A percentile compares a stretch with the other conserved stretches of the same genome.
These are phyloP conservation scores for Philhelius pedissequus DNA, from an alignment of 2,888 invertebrate species.

Conservation along the genomic window DNA sequence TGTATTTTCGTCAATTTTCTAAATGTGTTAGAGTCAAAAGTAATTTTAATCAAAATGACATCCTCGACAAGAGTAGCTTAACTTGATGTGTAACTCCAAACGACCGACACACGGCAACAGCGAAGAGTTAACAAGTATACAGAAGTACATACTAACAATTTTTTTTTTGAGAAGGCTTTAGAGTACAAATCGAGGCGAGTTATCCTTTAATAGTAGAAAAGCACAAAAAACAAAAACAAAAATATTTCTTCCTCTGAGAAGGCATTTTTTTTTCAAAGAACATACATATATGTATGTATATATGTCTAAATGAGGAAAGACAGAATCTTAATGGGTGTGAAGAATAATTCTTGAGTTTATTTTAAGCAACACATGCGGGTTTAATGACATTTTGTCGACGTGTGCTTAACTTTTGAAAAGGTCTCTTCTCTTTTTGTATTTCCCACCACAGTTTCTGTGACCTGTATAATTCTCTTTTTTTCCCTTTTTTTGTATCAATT, in stretches of 20 bases:
- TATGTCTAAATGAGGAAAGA: constrained; percentile 2
- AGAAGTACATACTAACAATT: not conserved
- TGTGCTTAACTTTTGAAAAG: constrained; percentile 30
- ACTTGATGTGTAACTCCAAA: constrained; percentile 41
- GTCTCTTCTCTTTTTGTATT: not conserved
- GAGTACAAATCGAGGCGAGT: not conserved
- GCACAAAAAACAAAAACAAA: not conserved
- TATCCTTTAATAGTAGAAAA: not conserved
- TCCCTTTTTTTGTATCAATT: constrained; percentile 16
- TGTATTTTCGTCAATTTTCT: not conserved
- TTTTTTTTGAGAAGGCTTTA: not conserved
- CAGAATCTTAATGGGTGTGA: constrained; percentile 37
- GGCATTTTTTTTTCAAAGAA: not conserved
- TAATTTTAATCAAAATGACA: constrained; percentile 47
- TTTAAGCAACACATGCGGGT: constrained; percentile 34
- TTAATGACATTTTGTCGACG: constrained; percentile 32
- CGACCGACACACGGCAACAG: no score
- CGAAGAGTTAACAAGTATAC: constrained; percentile 9
- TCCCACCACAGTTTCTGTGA: not conserved
- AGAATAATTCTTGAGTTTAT: constrained; percentile 40
- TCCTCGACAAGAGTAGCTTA: constrained; percentile 13
- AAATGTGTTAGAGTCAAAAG: constrained; percentile 20
- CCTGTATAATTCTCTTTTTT: not conserved
- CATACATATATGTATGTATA: no score
- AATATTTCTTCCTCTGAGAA: not conserved